A percentile compares a stretch with the other conserved stretches of the same genome.
Conservation (phyloP, 2,888 invertebrate genomes). For the Horisme vitalbata region DNA sequence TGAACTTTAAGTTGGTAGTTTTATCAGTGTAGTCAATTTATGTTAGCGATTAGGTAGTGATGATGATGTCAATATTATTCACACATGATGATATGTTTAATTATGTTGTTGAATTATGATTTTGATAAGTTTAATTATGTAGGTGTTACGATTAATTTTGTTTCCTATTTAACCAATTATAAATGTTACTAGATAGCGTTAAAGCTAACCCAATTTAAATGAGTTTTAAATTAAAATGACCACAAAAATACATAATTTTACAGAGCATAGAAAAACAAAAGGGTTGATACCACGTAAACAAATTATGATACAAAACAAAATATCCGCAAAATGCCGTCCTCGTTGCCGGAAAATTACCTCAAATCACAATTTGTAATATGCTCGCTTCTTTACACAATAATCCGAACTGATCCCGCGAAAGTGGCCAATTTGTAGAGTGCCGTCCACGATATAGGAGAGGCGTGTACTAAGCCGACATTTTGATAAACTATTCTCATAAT, state of each 20-base stretch:
- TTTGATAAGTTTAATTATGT: too few species aligned
- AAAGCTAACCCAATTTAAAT: too few species aligned
- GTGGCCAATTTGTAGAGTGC: conserved; percentile 66
- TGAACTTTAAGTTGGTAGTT: too few species aligned
- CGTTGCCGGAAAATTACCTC: conserved; percentile 23
- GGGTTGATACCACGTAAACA: not conserved
- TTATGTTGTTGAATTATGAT: too few species aligned
- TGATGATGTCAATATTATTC: not conserved
- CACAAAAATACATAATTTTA: not conserved
- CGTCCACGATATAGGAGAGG: conserved; percentile 49
- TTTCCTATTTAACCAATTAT: not conserved
- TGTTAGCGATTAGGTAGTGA: not conserved
- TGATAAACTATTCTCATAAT: conserved; percentile 70
- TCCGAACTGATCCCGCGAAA: conserved; percentile 52
- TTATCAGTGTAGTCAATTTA: too few species aligned
- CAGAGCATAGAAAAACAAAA: not conserved
- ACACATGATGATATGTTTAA: too few species aligned
- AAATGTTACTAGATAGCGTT: too few species aligned
- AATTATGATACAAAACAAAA: not conserved
- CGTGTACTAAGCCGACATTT: conserved; percentile 55
- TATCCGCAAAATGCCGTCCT: conserved; percentile 12
- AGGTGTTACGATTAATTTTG: not conserved
- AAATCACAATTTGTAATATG: conserved; percentile 38
- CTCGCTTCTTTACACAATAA: conserved; percentile 49
- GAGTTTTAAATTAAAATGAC: too few species aligned